Base-by-base conservation (phyloP, 2,888 invertebrate species). In the Danaus chrysippus region DNA sequence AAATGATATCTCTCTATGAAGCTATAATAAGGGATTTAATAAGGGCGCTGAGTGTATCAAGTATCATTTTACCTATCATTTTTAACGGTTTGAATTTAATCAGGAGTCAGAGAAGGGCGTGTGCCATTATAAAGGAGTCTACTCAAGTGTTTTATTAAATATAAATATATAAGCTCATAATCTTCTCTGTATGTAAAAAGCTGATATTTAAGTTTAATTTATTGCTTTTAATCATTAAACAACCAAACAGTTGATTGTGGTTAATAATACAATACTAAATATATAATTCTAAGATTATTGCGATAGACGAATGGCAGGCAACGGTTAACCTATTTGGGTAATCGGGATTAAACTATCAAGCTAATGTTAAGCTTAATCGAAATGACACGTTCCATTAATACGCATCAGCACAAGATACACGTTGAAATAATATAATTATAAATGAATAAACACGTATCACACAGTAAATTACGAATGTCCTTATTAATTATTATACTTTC, bases 11-110 rank as follows among this genome's bases (percentile, higher is more conserved):
- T 59, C 57, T 41, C 42, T 62, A 62, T 58, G 57, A 58, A 17
- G 54, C 54, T 59, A 59, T 55, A 23, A 46, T 44, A 42, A 54
- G 56, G 66, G 54, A 52, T 64, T 60, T 62, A 64, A 62, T 64
- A 64, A 62, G 64, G 64, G 56, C 59, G 46, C 46, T 46, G 46
- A 46, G 58, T 56, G 64, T 68, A 68, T 65, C 61, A 63, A 61
- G 54, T 61, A 58, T 62, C 68, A 64, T 56, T 64, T 63, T 64
- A 62, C 55, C 63, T 61, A 64, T 66, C 65, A 63, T 68, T 70
- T 67, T 70, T 70, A 70, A 70, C 66, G 70, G 69, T 66, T 69
- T 69, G 58, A 64, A 64, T 69, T 69, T 69, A 69, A 69, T 69
- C 65, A 68, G 63, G 54, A 42, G 41, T 44, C 17, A 19, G 42